Evolutionary conservation across 2,888 invertebrate genomes (phyloP).

Genomic region (Heliconius hortense): DNA sequence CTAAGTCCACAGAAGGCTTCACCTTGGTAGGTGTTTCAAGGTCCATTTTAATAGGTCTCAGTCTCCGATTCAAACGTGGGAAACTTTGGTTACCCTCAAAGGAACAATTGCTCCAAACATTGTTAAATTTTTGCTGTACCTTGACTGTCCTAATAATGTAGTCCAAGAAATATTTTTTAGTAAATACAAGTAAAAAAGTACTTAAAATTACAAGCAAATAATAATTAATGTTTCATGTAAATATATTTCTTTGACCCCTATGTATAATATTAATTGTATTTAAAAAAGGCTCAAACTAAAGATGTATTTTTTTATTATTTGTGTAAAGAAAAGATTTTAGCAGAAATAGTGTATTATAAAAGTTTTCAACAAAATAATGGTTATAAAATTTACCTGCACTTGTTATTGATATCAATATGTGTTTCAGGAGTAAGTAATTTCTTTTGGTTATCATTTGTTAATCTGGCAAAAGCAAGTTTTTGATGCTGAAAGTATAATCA

Average conservation of each 20-base stretch:
- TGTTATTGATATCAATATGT: slow-evolving; percentile 55
- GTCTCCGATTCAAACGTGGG: slow-evolving; percentile 70
- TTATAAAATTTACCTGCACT: slow-evolving; percentile 62
- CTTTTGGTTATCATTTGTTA: slow-evolving; percentile 56
- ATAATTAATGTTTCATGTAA: too few relatives aligned
- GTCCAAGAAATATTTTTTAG: background rate
- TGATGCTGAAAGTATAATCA: slow-evolving; percentile 54
- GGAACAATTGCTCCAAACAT: slow-evolving; percentile 67
- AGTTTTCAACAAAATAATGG: background rate
- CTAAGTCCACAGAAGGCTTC: slow-evolving; percentile 72
- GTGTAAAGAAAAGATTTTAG: background rate
- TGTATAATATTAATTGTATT: too few relatives aligned
- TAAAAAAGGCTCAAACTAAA: too few relatives aligned
- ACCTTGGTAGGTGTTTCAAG: slow-evolving; percentile 70
- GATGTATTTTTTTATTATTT: background rate
- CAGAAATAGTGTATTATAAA: background rate
- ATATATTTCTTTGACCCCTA: too few relatives aligned
- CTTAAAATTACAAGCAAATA: too few relatives aligned
- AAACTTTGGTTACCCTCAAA: slow-evolving; percentile 85
- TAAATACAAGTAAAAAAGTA: background rate
- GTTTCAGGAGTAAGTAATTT: slow-evolving; percentile 63
- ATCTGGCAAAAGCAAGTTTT: slow-evolving; percentile 50
- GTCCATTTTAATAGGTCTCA: slow-evolving; percentile 69
- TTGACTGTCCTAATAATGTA: slow-evolving; percentile 61
- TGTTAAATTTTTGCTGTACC: slow-evolving; percentile 51